Base-by-base conservation (phyloP, 2,888 invertebrate species). In the Melanostoma scalare region DNA sequence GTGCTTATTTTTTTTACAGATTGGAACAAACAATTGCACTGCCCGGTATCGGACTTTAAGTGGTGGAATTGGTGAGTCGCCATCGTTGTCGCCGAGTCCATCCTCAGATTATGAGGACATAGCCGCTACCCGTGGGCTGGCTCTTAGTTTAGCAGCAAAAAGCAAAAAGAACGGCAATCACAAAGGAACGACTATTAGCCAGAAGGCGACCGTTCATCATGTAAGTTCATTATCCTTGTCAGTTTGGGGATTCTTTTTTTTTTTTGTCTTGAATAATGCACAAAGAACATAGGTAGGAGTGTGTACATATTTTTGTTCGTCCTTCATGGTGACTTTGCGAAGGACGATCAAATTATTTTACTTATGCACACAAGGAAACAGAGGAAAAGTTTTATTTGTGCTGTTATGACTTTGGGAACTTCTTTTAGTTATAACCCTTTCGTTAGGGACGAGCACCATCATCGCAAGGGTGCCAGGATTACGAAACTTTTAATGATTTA, bases 61-160 rank as follows among this genome's bases (percentile, higher is more conserved):
- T 90, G 93, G 93, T 86, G 93, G 93, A 85, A 92, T 93, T 87
- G 93, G 93, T 85, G 93, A 93, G 75, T 91, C 91, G 42, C 91
- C 91, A 38, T 91, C 91, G 48, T 87, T 91, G 68, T 94, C 94
- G 75, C 94, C 94, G 72, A 94, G 93, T 89, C 94, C 94, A 86
- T 94, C 94, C 89, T 94, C 94, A 86, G 94, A 94, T 91, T 94
- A 94, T 90, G 94, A 94, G 91, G 94, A 94, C 89, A 94, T 94
- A 88, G 94, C 94, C 86, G 92, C 93, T 88, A 89, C 91, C 73
- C 88, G 91, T 71, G 90, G 90, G 52, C 86, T 90, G 67, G 89
- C 90, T 84, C 88, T 89, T 35, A 89, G 89, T 79, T 87, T 89
- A 79, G 87, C 86, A 81, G 89, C 89, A 55, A 91, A 90, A 86